Evolutionary conservation across 2,113 vertebrate genomes (phyloP), one percentile per base, ranked within the genome.

Genomic region (Cyprinus carpio): DNA sequence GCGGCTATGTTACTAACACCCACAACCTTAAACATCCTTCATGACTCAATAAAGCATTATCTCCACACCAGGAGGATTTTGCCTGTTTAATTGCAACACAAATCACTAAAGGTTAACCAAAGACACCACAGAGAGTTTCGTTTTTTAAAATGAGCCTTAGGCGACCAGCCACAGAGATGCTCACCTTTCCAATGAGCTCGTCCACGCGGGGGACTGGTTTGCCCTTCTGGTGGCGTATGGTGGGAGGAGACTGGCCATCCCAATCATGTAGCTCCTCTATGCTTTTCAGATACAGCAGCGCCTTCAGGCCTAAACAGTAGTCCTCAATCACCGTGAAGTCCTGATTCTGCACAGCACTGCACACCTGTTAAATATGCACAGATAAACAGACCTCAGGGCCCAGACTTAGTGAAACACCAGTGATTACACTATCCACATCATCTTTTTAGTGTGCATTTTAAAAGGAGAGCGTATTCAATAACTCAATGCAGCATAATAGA

Each of bases 201-300:
- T 93, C 89, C 54, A 97, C 87, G 27, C 76, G 90, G 37, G 94
- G 95, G 29, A 97, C 88, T 12, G 96, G 94, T 88, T 98, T 98
- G 87, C 97, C 98, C 88, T 95, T 97, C 92, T 98, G 97, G 84
- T 98, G 97, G 75, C 88, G 74, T 77, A 89, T 40, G 16, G 96
- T 96, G 16, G 94, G 93, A 81, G 97, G 97, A 84, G 97, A 97
- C 92, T 98, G 97, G 9, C 97, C 97, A 1, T 97, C 90, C 97
- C 97, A 98, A 82, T 93, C 93, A 6, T 91, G 84, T 12, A 97
- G 94, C 65, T 97, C 94, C 31, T 96, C 96, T 46, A 97, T 93
- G 91, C 95, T 97, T 92, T 96, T 94, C 84, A 98, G 93, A 90
- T 98, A 98, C 56, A 99, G 95, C 88, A 98, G 93, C 46, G 97